Base-by-base conservation (phyloP, 2,888 invertebrate genomes). In the Oscheius sp. region DNA sequence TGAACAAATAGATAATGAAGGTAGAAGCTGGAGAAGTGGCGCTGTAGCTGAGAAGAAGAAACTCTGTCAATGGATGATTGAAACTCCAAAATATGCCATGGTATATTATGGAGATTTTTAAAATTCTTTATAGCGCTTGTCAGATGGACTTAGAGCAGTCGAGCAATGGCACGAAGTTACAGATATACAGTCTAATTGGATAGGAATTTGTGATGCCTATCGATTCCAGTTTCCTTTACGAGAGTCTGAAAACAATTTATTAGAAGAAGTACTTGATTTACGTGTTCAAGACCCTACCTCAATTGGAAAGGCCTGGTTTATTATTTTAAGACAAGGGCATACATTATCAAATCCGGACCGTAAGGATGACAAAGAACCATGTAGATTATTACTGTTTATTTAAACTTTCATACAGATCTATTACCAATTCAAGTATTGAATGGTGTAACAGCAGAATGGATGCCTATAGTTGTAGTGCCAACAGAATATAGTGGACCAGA, bases 1-100 rank as follows among this genome's bases (percentile, higher is more conserved):
- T 88, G 98, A 98, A 87, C 98, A 98, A 89, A 95, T 98, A 2
- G 95, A 95, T 88, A 28, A 56, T 17, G 70, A 83, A 26, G 85
- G 85, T 20, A 59, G 76, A 12, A 82, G 84, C 0, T 98, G 98
- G 98, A 90, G 98, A 69, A 97, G 97, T 3, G 96, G 97, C 1
- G 96, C 94, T 6, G 91, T 91, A 87, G 95, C 95, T 6, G 93
- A 96, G 87, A 94, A 92, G 83, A 92, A 91, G 87, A 88, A 91
- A 68, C 89, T 97, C 0, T 91, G 91, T 36, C 98, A 98, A 86
- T 98, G 98, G 98, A 96, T 94, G 87, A 90, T 98, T 33, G 91
- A 91, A 87, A 94, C 95, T 0, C 95, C 95, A 22, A 86, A 85
- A 28, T 89, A 87, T 75, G 86, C 88, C 8, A 83, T 82, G 75